Percentiles rank a stretch among this genome's conserved stretches.
These are phyloP conservation scores for Baccha elongata DNA, from an alignment of 2,888 invertebrate genomes.

Conservation along the genomic window DNA sequence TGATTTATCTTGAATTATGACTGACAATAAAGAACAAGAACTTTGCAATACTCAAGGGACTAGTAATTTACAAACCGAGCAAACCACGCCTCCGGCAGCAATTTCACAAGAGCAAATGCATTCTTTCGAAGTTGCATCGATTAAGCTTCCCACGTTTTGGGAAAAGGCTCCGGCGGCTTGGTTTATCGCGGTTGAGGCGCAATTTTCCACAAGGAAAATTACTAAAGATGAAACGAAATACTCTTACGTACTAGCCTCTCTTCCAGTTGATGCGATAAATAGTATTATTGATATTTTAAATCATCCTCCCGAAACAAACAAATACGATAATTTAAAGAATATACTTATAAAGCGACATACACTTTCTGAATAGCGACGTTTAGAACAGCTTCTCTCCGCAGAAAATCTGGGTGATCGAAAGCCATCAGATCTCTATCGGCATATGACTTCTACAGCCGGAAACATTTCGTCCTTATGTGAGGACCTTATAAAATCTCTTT, in stretches of 20 bases:
- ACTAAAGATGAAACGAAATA: slow-evolving; percentile 5
- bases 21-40: neutral
- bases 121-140: slow-evolving; percentile 1
- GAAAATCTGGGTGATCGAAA: too few species aligned
- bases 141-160: slow-evolving; percentile 14
- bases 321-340: slow-evolving; percentile 5
- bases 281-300: slow-evolving; percentile 15
- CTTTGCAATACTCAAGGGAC: neutral
- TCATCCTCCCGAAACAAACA: neutral
- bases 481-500: too few species aligned
- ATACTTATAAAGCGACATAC: too few species aligned
- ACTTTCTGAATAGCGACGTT: neutral
- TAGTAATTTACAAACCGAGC: neutral
- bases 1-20: too few species aligned
- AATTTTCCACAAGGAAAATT: slow-evolving; percentile 14
- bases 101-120: neutral
- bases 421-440: too few species aligned
- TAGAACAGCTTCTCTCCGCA: too few species aligned
- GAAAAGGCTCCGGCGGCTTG: slow-evolving; percentile 23
- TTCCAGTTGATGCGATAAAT: too few species aligned
- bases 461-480: too few species aligned
- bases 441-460: too few species aligned
- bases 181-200: slow-evolving; percentile 23
- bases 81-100: neutral
- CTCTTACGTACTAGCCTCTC: neutral